phyloP scores from a whole-genome alignment of 2,888 invertebrate species.

The Scaptomyza tumidula region DNA sequence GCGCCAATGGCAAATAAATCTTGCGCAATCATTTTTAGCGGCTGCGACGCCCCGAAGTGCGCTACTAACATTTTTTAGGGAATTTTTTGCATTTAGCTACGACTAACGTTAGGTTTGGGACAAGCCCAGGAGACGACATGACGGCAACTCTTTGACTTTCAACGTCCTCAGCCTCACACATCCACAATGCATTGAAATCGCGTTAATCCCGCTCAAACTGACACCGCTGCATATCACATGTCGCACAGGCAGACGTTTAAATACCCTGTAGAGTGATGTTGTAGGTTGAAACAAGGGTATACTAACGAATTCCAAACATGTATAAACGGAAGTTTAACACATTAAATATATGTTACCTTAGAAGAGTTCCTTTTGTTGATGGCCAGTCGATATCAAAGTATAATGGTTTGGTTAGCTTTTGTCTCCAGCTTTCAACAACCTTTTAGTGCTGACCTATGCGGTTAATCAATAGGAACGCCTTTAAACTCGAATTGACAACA shows the following conservation, averaged over 20 bases:
- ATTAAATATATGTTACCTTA: too few species aligned
- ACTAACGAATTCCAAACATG: not conserved
- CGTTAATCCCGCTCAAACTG: conserved; percentile 63
- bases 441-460: too few species aligned
- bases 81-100: conserved; percentile 1
- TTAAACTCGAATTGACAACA: too few species aligned
- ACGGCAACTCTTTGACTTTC: conserved; percentile 36
- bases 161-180: not conserved
- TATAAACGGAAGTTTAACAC: too few species aligned
- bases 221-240: conserved; percentile 69
- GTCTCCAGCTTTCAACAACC: too few species aligned
- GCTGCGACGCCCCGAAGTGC: conserved; percentile 50
- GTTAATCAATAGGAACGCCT: too few species aligned
- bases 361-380: too few species aligned
- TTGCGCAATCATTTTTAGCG: conserved; percentile 76
- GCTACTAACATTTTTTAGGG: conserved; percentile 41
- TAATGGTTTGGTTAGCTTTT: too few species aligned
- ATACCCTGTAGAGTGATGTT: conserved; percentile 9
- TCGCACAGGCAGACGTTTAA: conserved; percentile 47
- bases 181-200: conserved; percentile 18
- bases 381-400: too few species aligned
- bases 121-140: conserved; percentile 21
- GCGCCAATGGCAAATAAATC: conserved; percentile 80
- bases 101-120: conserved; percentile 11
- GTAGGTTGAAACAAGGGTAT: not conserved